Evolutionary conservation across 2,797 vertebrate species (phyloP).

Genomic region (Hapalemur alaotrensis): DNA sequence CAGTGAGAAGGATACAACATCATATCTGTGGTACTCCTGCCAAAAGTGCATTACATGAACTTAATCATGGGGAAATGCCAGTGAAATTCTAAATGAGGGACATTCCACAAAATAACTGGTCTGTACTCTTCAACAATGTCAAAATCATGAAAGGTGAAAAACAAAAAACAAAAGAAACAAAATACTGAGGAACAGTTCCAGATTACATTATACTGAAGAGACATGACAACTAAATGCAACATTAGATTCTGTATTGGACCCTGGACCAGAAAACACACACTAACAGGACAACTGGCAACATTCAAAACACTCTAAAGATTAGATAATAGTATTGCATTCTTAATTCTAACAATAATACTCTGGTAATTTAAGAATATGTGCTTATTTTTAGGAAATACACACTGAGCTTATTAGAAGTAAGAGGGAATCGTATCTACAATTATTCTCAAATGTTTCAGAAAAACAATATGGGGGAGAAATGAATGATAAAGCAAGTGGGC

Average conservation of each 20-base stretch:
- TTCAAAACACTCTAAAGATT: not conserved
- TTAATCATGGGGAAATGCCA: not conserved
- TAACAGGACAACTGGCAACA: not conserved
- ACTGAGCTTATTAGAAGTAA: not conserved
- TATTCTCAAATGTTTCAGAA: not conserved
- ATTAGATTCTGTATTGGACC: not conserved
- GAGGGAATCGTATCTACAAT: not conserved
- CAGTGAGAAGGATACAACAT: not conserved
- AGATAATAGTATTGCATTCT: not conserved
- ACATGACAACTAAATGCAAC: not conserved
- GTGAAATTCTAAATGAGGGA: not conserved
- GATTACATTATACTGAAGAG: not conserved
- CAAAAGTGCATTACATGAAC: not conserved
- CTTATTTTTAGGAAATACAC: not conserved
- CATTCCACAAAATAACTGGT: not conserved
- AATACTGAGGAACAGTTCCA: not conserved
- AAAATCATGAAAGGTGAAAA: not conserved
- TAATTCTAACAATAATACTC: not conserved
- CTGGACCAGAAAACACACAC: not conserved
- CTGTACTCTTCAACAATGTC: not conserved
- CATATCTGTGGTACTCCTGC: not conserved
- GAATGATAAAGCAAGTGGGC: not conserved
- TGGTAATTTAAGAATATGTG: not conserved
- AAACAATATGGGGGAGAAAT: not conserved
- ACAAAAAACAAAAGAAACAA: no score